These are phyloP conservation scores for Xestia ashworthii DNA, from an alignment of 2,888 invertebrate species.

Conservation along the genomic window DNA sequence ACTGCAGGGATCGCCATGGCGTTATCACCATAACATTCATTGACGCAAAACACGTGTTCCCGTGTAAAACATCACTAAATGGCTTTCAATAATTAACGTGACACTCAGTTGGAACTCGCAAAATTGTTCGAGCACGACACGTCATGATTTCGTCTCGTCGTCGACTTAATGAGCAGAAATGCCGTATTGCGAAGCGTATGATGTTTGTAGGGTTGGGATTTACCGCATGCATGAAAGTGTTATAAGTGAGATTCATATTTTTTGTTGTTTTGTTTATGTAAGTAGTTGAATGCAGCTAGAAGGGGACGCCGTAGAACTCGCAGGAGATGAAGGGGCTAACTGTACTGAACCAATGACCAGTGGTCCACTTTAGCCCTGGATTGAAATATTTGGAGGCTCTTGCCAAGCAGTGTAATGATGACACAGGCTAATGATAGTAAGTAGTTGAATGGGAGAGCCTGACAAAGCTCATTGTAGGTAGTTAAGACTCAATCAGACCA, in stretches of 20 bases:
- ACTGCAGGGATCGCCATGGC: slow-evolving; percentile 1
- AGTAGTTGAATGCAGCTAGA: too few species aligned
- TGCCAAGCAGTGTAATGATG: too few species aligned
- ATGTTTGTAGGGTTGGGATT: slow-evolving; percentile 48
- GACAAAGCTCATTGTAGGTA: neutral
- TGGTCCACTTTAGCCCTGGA: too few species aligned
- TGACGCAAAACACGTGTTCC: slow-evolving; percentile 39
- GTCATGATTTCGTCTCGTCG: slow-evolving; percentile 81
- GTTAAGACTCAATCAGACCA: neutral
- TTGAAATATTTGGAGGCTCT: too few species aligned
- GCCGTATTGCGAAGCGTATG: slow-evolving; percentile 60
- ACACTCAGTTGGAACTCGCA: slow-evolving; percentile 54
- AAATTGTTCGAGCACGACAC: slow-evolving; percentile 69
- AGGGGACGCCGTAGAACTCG: too few species aligned
- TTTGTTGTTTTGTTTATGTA: neutral
- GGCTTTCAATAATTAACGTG: slow-evolving; percentile 65
- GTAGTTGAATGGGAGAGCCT: neutral
- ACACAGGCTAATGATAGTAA: too few species aligned
- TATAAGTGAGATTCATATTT: neutral
- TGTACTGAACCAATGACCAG: too few species aligned
- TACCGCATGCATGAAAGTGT: neutral
- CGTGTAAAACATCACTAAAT: slow-evolving; percentile 64
- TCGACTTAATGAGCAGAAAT: slow-evolving; percentile 84
- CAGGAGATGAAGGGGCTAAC: too few species aligned
- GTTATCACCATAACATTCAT: neutral